These are phyloP conservation scores for Cecidostiba fungosa DNA, from an alignment of 2,888 invertebrate species.

Conservation along the genomic window DNA sequence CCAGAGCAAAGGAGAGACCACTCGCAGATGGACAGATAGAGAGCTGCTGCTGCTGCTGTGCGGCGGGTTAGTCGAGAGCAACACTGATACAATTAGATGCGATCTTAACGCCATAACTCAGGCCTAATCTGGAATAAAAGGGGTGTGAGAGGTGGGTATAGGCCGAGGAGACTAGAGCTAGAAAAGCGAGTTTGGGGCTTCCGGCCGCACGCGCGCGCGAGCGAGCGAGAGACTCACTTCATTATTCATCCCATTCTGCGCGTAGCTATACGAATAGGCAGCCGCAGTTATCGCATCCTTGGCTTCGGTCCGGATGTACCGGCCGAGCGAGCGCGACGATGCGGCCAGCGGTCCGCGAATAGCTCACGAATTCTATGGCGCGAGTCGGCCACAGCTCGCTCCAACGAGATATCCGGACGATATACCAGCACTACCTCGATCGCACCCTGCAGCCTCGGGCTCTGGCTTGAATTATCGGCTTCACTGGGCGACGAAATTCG, in stretches of 20 bases:
- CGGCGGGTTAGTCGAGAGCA: slow-evolving; percentile 60
- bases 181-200: slow-evolving; percentile 71
- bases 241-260: slow-evolving; percentile 79
- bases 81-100: slow-evolving; percentile 80
- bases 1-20: slow-evolving; percentile 59
- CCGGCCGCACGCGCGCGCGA: slow-evolving; percentile 74
- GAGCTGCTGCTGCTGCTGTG: slow-evolving; percentile 40
- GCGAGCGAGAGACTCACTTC: slow-evolving; percentile 78
- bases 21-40: slow-evolving; percentile 73
- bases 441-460: neutral
- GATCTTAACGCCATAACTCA: slow-evolving; percentile 80
- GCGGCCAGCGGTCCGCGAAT: slow-evolving; percentile 68
- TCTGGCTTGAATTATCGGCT: slow-evolving; percentile 59
- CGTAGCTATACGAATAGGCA: neutral
- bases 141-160: neutral
- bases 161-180: slow-evolving; percentile 53
- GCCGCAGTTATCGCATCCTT: slow-evolving; percentile 61
- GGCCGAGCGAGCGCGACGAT: slow-evolving; percentile 62
- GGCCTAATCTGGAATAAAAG: slow-evolving; percentile 75
- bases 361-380: slow-evolving; percentile 72
- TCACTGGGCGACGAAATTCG: slow-evolving; percentile 58
- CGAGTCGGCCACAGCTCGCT: slow-evolving; percentile 67
- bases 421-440: slow-evolving; percentile 36
- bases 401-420: slow-evolving; percentile 63
- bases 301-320: slow-evolving; percentile 71